Percentiles rank a stretch among this genome's conserved stretches.
These are phyloP conservation scores for Lasioglossum oenotherae DNA, from an alignment of 2,888 invertebrate genomes.

Conservation along the genomic window DNA sequence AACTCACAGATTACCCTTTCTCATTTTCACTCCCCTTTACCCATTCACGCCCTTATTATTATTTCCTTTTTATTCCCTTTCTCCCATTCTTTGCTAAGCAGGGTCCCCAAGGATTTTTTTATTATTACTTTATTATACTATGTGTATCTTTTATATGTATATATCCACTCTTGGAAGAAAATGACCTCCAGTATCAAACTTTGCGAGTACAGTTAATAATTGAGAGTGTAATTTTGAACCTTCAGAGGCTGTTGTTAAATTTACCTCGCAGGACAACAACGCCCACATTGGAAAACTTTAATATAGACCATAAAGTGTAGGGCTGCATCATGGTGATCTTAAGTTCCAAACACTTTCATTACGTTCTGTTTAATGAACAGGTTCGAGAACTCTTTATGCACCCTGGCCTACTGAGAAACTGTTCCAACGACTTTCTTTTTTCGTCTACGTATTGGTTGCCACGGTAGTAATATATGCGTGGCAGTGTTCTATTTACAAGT, in stretches of 20 bases:
- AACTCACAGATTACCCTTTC: neutral
- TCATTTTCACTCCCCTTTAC: no score
- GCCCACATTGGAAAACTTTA: neutral
- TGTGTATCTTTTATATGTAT: neutral
- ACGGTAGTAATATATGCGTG: neutral
- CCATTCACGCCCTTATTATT: no score
- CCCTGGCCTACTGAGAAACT: neutral
- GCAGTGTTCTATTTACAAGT: no score
- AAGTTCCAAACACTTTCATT: neutral
- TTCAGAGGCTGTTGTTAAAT: neutral
- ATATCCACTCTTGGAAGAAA: neutral
- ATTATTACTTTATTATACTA: neutral
- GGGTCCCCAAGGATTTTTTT: neutral
- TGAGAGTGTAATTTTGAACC: neutral
- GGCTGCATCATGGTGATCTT: neutral
- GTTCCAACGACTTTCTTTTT: neutral
- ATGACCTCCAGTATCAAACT: neutral
- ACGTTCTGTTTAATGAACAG: neutral
- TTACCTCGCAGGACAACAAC: neutral
- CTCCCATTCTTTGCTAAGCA: neutral
- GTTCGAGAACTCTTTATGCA: neutral
- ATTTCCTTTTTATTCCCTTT: no score
- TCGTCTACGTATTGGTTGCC: neutral
- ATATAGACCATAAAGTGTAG: neutral
- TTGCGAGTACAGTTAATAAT: neutral